Conservation (phyloP, 1,140 invertebrate genomes). For the Drosophila novamexicana region DNA sequence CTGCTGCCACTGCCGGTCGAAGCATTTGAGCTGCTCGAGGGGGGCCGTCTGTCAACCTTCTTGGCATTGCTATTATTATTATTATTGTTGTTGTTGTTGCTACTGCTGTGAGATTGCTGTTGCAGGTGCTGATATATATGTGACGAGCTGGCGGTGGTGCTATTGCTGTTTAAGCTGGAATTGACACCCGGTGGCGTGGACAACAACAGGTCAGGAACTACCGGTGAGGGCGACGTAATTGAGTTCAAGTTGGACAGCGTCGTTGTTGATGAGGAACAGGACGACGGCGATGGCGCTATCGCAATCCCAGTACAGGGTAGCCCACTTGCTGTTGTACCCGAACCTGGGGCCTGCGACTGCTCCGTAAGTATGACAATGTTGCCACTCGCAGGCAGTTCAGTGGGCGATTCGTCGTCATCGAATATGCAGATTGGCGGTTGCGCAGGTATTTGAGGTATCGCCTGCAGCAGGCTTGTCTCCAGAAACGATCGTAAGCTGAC, state of each 20-base stretch:
- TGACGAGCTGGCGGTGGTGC: slow-evolving; percentile 28
- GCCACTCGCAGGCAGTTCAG: slow-evolving; percentile 48
- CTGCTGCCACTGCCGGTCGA: slow-evolving; percentile 29
- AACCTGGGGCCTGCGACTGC: slow-evolving; percentile 18
- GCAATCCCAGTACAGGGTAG: slow-evolving; percentile 49
- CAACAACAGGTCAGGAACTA: slow-evolving; percentile 77
- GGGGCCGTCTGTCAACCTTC: slow-evolving; percentile 72
- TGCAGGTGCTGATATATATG: slow-evolving; percentile 49
- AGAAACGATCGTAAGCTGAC: slow-evolving; percentile 67
- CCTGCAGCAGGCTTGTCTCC: slow-evolving; percentile 77
- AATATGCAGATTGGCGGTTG: slow-evolving; percentile 83
- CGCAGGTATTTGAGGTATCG: slow-evolving; percentile 81
- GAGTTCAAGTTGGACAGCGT: slow-evolving; percentile 81
- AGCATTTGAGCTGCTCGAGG: slow-evolving; percentile 56
- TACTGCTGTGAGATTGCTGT: slow-evolving; percentile 43
- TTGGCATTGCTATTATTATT: slow-evolving; percentile 46
- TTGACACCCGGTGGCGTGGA: slow-evolving; percentile 78
- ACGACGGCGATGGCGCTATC: slow-evolving; percentile 71
- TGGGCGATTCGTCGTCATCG: slow-evolving; percentile 79
- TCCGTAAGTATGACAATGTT: slow-evolving; percentile 68
- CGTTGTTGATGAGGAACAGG: slow-evolving; percentile 73
- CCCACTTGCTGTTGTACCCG: slow-evolving; percentile 36
- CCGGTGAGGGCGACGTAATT: slow-evolving; percentile 80
- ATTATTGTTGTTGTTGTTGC: slow-evolving; percentile 20
- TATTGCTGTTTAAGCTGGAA: slow-evolving; percentile 58